phyloP scores from a whole-genome alignment of 92 coral and sea anemone species.

The Phenganax marumi region DNA sequence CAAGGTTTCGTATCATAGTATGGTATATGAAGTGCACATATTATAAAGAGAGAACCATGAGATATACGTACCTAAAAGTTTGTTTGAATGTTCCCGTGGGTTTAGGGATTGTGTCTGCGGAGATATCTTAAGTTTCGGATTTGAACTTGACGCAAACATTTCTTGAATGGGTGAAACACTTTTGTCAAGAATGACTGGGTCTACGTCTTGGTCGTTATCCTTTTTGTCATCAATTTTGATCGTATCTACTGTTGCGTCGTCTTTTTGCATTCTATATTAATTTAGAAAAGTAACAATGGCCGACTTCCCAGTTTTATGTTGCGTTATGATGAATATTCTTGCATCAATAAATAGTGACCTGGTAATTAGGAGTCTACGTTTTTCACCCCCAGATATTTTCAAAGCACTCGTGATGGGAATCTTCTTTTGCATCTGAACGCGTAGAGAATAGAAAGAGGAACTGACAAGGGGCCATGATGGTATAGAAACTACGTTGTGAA shows the following conservation, averaged over 20 bases:
- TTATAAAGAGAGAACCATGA: background rate
- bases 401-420: background rate
- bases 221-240: conserved; percentile 10
- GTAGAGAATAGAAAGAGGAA: background rate
- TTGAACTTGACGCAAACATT: background rate
- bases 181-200: background rate
- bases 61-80: background rate
- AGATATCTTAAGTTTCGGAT: background rate
- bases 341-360: background rate
- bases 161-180: background rate
- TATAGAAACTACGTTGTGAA: background rate
- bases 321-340: too few relatives aligned
- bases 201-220: background rate
- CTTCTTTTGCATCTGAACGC: background rate
- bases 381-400: background rate
- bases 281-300: background rate
- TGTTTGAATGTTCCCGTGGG: background rate
- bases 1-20: too few relatives aligned
- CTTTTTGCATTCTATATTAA: conserved; percentile 1
- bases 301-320: background rate
- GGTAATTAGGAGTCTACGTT: background rate
- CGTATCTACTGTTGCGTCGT: conserved; percentile 3
- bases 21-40: too few relatives aligned
- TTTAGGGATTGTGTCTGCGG: background rate
- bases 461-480: background rate